These are phyloP conservation scores for Streptopelia turtur DNA, from an alignment of 2,797 vertebrate species.

Conservation along the genomic window DNA sequence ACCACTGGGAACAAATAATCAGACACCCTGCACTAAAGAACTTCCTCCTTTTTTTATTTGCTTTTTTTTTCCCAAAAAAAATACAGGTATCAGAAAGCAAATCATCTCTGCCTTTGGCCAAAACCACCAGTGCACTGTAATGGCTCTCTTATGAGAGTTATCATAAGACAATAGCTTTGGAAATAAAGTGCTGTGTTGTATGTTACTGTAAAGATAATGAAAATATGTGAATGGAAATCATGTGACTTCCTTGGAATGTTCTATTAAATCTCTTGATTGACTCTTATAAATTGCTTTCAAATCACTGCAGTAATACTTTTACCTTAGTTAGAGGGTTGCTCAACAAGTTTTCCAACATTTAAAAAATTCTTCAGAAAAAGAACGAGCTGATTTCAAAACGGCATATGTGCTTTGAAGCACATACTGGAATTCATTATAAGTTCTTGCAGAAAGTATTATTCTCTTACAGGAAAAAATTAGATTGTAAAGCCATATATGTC, in stretches of 20 bases:
- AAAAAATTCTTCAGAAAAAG: background rate
- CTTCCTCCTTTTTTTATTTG: background rate
- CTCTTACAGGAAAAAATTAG: background rate
- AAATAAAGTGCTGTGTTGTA: background rate
- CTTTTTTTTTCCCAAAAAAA: background rate
- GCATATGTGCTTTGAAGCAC: background rate
- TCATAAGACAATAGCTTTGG: background rate
- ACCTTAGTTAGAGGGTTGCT: background rate
- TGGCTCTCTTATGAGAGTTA: background rate
- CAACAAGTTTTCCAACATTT: background rate
- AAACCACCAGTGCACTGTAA: background rate
- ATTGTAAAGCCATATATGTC: background rate
- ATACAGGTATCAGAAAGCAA: background rate
- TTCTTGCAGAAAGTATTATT: background rate
- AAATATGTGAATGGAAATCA: constrained; percentile 38
- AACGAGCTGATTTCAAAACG: background rate
- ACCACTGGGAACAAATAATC: background rate
- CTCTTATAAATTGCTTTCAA: background rate
- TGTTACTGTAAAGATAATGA: constrained; percentile 11
- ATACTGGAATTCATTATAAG: background rate
- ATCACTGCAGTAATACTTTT: constrained; percentile 1
- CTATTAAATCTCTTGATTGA: background rate
- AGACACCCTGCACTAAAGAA: background rate
- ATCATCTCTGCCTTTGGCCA: background rate
- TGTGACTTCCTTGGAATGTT: constrained; percentile 20